Conservation (phyloP, 2,113 vertebrate genomes). For the Taurulus bubalis region DNA sequence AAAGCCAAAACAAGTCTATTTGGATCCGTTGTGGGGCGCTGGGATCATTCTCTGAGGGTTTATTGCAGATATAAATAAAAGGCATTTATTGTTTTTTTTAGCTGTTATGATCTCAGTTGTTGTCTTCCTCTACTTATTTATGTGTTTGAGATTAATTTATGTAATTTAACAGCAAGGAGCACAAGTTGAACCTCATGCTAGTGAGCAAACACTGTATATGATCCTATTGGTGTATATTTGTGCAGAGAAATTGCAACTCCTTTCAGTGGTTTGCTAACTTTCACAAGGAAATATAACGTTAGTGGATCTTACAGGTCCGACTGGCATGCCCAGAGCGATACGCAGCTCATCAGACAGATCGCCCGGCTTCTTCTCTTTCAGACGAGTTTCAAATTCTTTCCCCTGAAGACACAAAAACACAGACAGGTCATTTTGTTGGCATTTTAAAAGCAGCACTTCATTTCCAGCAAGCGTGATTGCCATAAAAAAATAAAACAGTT, state of each 20-base stretch:
- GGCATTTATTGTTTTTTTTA: too few relatives aligned
- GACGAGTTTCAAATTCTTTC: conserved; percentile 93
- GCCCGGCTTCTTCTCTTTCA: conserved; percentile 96
- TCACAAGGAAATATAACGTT: neutral
- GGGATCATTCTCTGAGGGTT: too few relatives aligned
- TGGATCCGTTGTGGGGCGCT: too few relatives aligned
- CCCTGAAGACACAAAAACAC: conserved; percentile 79
- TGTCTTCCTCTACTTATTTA: neutral
- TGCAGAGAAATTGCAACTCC: neutral
- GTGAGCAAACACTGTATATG: neutral
- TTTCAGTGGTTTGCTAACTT: too few relatives aligned
- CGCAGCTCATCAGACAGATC: conserved; percentile 93
- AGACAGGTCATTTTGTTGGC: neutral
- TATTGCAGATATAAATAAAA: too few relatives aligned
- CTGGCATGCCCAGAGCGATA: conserved; percentile 93
- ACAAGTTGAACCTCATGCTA: neutral
- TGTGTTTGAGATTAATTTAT: neutral
- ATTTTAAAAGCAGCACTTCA: neutral
- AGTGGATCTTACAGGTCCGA: conserved; percentile 87
- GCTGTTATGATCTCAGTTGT: too few relatives aligned
- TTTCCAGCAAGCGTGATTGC: neutral
- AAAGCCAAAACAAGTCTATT: neutral
- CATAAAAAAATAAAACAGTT: neutral
- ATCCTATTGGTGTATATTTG: neutral
- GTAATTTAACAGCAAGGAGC: conserved; percentile 3